Evolutionary conservation across 2,888 invertebrate species (phyloP).

Genomic region (Pachliopta kotzebuea): DNA sequence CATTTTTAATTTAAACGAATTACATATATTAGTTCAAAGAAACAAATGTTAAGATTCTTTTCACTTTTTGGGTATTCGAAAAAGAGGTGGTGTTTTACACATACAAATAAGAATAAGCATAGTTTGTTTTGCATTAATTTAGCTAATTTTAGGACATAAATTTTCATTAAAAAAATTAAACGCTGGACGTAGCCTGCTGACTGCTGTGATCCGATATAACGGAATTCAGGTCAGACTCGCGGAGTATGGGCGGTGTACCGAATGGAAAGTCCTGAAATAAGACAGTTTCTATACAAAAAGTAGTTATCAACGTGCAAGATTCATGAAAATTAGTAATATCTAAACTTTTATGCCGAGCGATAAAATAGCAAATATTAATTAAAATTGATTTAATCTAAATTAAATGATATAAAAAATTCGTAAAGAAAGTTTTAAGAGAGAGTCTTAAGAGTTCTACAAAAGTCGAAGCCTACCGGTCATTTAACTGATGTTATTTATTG

Average conservation of each 20-base stretch:
- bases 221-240: constrained; percentile 70
- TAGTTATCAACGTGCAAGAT: too few species aligned
- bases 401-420: too few species aligned
- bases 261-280: constrained; percentile 72
- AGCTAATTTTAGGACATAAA: neutral
- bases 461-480: too few species aligned
- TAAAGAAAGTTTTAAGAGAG: too few species aligned
- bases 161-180: constrained; percentile 40
- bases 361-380: too few species aligned
- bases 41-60: neutral
- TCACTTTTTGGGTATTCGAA: neutral
- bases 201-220: constrained; percentile 75
- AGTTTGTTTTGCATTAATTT: neutral
- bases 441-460: too few species aligned
- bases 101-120: neutral
- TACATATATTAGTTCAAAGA: neutral
- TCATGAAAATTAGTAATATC: too few species aligned
- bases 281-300: neutral
- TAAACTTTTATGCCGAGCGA: too few species aligned
- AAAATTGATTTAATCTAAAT: too few species aligned
- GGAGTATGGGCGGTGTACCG: constrained; percentile 69
- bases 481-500: too few species aligned
- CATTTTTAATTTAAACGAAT: neutral
- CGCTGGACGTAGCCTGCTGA: constrained; percentile 76
- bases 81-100: neutral